Base-by-base conservation (phyloP, 2,113 vertebrate genomes). In the Rattus rattus region DNA sequence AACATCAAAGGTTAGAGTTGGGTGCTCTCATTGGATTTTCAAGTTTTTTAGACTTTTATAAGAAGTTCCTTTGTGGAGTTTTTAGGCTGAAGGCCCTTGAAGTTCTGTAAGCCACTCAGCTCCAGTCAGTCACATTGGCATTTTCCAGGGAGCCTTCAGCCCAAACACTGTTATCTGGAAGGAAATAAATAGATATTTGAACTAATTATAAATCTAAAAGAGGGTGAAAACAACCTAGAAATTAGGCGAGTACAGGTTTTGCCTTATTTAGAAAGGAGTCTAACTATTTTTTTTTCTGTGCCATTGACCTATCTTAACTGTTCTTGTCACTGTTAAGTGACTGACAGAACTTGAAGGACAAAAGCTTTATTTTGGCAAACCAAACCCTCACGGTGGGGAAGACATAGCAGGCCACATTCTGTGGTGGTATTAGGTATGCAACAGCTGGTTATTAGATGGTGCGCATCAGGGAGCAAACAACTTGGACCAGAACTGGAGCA, bases 1-100 rank as follows among this genome's bases (percentile, higher is more conserved):
- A 90, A 86, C n/a, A 92, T 79, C 7, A 16, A 83, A 92, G 59
- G 69, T 87, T 65, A 92, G 77, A 92, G 19, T 90, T 94, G 67
- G 80, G 89, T 72, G 54, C 26, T n/a, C 33, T 86, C 67, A 28
- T 49, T 83, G 75, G 81, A 89, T 75, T 90, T 93, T 72, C 90
- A 0, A n/a, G 33, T 90, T 93, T 92, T 69, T 83, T 77, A 59
- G 47, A 92, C 59, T 92, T 95, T 61, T 85, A 20, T 69, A 59
- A 84, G 70, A 16, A 59, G 88, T 96, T 88, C 36, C 85, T 94
- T 96, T 43, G 2, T 88, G 91, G 56, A 75, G 43, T 76, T 90
- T 91, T 17, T 63, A 79, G 11, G 63, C 69, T 87, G 77, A 81
- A 95, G 26, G 33, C 36, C 91, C 72, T 86, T 84, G 67, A 96